Evolutionary conservation across 2,113 vertebrate genomes (phyloP).

Genomic region (Rhinoptilus africanus): DNA sequence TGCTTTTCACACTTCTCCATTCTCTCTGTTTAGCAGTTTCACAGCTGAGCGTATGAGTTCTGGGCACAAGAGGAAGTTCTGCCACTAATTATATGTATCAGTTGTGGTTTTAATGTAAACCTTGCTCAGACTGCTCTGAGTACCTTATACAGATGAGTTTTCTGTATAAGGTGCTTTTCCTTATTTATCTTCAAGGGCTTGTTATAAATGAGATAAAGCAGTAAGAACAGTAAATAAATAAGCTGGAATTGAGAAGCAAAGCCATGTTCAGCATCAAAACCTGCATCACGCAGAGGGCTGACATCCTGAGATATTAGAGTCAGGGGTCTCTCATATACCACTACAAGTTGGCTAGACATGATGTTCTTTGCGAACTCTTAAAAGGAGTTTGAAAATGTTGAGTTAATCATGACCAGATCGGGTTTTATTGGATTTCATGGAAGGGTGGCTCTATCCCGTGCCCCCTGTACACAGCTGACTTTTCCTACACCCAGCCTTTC

Average conservation of each 20-base stretch:
- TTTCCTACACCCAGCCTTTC: constrained; percentile 7
- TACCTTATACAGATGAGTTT: background rate
- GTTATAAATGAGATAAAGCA: background rate
- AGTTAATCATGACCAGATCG: constrained; percentile 40
- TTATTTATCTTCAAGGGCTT: background rate
- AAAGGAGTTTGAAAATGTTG: constrained; percentile 20
- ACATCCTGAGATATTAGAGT: constrained; percentile 13
- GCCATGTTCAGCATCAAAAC: constrained; percentile 33
- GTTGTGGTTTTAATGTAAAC: background rate
- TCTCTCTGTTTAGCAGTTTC: constrained; percentile 16
- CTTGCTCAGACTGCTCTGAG: background rate
- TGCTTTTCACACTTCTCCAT: constrained; percentile 39
- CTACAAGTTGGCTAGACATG: background rate
- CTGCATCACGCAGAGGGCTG: background rate
- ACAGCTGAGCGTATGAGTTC: background rate
- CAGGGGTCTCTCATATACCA: background rate
- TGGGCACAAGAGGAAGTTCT: constrained; percentile 44
- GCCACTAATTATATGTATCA: background rate
- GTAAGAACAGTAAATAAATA: background rate
- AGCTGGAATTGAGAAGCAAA: background rate
- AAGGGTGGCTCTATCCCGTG: background rate
- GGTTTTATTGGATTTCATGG: constrained; percentile 45
- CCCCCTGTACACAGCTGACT: background rate
- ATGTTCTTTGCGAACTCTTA: constrained; percentile 3
- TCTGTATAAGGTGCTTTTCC: background rate